These are phyloP conservation scores for Cephalopachus bancanus DNA, from an alignment of 2,797 vertebrate species.

Conservation along the genomic window DNA sequence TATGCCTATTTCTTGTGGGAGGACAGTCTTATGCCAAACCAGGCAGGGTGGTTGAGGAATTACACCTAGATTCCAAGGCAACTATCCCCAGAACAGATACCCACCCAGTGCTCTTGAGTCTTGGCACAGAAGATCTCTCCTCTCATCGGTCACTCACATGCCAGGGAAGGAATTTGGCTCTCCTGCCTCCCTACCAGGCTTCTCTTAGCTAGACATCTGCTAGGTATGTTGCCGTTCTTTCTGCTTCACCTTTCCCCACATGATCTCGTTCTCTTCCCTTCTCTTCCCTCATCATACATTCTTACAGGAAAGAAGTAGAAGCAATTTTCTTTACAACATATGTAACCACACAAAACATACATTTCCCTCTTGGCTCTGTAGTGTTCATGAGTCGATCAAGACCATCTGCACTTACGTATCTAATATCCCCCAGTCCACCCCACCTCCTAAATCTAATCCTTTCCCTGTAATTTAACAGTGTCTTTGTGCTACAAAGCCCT, in stretches of 20 bases:
- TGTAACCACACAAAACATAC: constrained; percentile 74
- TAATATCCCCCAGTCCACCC: constrained; percentile 67
- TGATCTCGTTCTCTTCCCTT: constrained; percentile 25
- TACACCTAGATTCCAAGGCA: constrained; percentile 65
- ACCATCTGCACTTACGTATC: constrained; percentile 77
- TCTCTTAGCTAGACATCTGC: constrained; percentile 74
- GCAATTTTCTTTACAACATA: constrained; percentile 82
- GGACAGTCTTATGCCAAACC: neutral
- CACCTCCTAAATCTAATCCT: constrained; percentile 77
- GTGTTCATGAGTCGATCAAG: constrained; percentile 73
- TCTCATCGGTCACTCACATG: constrained; percentile 34
- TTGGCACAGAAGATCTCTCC: constrained; percentile 16
- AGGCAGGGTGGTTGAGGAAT: neutral
- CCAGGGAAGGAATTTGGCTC: constrained; percentile 52
- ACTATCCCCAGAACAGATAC: neutral
- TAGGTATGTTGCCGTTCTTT: constrained; percentile 45
- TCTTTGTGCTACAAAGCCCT: constrained; percentile 76
- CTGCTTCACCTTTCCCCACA: constrained; percentile 77
- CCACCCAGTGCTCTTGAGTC: neutral
- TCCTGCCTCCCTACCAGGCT: neutral
- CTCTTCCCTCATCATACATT: constrained; percentile 41
- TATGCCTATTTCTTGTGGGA: constrained; percentile 26
- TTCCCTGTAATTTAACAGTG: constrained; percentile 77
- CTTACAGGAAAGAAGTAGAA: constrained; percentile 72
- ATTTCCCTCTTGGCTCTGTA: constrained; percentile 74